Conservation (phyloP, 2,888 invertebrate species). For the Phytoseiulus persimilis region DNA sequence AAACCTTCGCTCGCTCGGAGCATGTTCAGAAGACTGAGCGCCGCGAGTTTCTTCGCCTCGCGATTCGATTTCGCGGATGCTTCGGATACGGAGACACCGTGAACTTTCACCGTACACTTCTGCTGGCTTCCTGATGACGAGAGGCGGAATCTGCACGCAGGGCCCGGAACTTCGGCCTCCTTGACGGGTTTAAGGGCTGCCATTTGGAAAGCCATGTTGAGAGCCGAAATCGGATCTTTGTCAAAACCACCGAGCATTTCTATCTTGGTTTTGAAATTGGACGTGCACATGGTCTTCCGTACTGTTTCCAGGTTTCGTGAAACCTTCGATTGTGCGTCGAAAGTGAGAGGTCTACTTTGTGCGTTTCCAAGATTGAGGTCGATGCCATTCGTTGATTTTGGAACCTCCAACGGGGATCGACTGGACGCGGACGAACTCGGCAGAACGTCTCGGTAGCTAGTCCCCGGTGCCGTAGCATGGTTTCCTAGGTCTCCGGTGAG, state of each 20-base stretch:
- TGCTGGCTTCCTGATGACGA: no score
- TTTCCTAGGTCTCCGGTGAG: no score
- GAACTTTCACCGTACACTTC: background rate
- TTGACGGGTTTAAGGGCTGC: constrained; percentile 6
- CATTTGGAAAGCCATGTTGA: constrained; percentile 36
- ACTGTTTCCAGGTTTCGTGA: background rate
- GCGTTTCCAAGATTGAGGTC: background rate
- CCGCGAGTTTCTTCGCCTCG: background rate
- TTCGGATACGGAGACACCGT: background rate
- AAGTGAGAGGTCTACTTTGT: background rate
- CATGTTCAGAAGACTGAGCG: background rate
- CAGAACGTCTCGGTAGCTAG: no score
- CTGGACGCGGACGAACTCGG: no score
- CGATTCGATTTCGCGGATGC: background rate
- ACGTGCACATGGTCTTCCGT: background rate
- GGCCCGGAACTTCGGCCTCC: background rate
- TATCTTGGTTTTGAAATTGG: background rate
- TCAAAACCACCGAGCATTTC: constrained; percentile 24
- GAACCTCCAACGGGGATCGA: no score
- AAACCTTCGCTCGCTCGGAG: background rate
- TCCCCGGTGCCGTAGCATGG: no score
- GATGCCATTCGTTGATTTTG: background rate
- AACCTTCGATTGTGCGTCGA: background rate
- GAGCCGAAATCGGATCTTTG: background rate
- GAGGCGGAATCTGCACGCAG: background rate